Conservation (phyloP, 1,140 invertebrate genomes). For the Drosophila mojavensis region DNA sequence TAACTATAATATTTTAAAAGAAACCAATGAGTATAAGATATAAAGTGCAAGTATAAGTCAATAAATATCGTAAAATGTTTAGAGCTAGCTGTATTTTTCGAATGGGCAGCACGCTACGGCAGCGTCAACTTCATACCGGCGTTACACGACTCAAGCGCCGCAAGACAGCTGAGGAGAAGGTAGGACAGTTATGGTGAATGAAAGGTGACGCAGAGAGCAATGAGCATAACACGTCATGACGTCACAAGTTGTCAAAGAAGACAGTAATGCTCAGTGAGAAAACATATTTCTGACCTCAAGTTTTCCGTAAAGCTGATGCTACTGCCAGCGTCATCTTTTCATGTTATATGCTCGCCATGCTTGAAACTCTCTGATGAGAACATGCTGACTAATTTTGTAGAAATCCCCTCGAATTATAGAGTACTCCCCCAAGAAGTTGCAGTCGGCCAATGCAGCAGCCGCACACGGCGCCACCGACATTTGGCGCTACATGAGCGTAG, state of each 20-base stretch:
- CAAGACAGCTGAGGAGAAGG: conserved; percentile 85
- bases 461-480: conserved; percentile 85
- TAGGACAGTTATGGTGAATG: conserved; percentile 44
- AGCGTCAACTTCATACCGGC: conserved; percentile 42
- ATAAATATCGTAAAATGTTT: conserved; percentile 37
- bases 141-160: conserved; percentile 77
- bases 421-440: conserved; percentile 84
- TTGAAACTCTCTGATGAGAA: background rate
- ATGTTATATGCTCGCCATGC: background rate
- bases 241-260: background rate
- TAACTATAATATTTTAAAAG: conserved; percentile 19
- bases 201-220: conserved; percentile 42
- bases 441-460: conserved; percentile 66
- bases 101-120: conserved; percentile 5
- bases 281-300: no score
- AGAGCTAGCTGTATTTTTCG: conserved; percentile 26
- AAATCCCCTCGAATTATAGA: conserved; percentile 85
- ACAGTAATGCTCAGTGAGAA: no score
- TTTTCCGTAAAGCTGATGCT: no score
- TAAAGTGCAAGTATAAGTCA: background rate
- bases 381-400: conserved; percentile 79
- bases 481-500: conserved; percentile 92
- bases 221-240: background rate
- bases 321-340: no score
- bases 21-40: conserved; percentile 13